A percentile compares a stretch with the other conserved stretches of the same genome.
phyloP scores from a whole-genome alignment of 2,888 invertebrate species.

The Rhagonycha fulva region DNA sequence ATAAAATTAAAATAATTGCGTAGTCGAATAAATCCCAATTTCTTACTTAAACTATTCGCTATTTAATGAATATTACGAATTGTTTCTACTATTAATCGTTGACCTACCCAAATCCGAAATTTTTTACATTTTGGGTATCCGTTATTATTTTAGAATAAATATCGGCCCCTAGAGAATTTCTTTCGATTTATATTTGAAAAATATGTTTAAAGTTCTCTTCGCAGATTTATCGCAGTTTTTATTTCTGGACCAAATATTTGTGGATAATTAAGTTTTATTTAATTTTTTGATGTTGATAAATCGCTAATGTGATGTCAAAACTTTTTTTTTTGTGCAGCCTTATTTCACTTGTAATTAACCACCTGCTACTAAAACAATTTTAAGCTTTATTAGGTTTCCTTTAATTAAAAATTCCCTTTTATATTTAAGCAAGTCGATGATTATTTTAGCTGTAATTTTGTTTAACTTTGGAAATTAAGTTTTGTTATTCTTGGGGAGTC shows the following conservation, averaged over 20 bases:
- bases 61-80: too few species aligned
- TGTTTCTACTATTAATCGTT: too few species aligned
- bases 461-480: neutral
- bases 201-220: neutral
- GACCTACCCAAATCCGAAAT: too few species aligned
- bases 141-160: too few species aligned
- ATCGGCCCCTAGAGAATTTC: too few species aligned
- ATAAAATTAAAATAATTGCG: too few species aligned
- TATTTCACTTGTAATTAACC: neutral
- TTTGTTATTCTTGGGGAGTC: neutral
- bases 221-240: neutral
- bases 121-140: too few species aligned
- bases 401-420: neutral
- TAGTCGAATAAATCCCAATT: too few species aligned
- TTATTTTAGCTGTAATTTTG: neutral
- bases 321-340: neutral
- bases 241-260: neutral
- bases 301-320: neutral
- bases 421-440: neutral
- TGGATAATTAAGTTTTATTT: neutral
- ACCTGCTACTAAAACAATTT: constrained; percentile 1
- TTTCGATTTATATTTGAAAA: too few species aligned
- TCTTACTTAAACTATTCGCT: too few species aligned
- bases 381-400: neutral
- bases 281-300: neutral